phyloP scores from a whole-genome alignment of 30 jellyfish, hydroid and myxozoan species.

The Sanderia malayensis region DNA sequence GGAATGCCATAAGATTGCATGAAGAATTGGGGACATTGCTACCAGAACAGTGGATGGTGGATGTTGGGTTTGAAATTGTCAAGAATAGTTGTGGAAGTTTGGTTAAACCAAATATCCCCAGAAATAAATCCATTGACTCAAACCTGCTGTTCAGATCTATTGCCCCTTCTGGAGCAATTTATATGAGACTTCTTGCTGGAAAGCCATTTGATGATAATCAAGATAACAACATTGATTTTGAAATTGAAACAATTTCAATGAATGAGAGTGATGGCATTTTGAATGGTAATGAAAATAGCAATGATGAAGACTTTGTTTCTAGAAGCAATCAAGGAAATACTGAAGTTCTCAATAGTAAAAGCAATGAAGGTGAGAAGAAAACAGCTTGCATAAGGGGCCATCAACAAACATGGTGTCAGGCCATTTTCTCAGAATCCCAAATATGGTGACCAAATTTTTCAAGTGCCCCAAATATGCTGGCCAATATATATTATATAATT shows the following conservation, averaged over 20 bases:
- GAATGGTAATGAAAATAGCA: not conserved
- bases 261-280: constrained; percentile 2
- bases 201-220: constrained; percentile 1
- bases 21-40: constrained; percentile 11
- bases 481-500: not conserved
- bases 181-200: constrained; percentile 14
- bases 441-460: constrained; percentile 1
- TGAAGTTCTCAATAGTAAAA: not conserved
- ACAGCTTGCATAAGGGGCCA: constrained; percentile 6
- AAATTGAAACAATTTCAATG: not conserved
- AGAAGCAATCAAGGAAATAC: not conserved
- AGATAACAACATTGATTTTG: constrained; percentile 1
- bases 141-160: constrained; percentile 21
- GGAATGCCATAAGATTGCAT: constrained; percentile 17
- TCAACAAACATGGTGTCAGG: constrained; percentile 4
- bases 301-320: not conserved
- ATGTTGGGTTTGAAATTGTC: constrained; percentile 15
- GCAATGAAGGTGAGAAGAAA: constrained; percentile 3
- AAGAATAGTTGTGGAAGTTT: constrained; percentile 7
- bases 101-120: constrained; percentile 16
- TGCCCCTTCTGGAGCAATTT: constrained; percentile 18
- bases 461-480: constrained; percentile 3
- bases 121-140: not conserved
- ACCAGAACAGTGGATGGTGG: not conserved
- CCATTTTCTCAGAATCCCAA: too few relatives aligned